Evolutionary conservation across 1,140 invertebrate genomes (phyloP).

Genomic region (Zaprionus tsacasi): DNA sequence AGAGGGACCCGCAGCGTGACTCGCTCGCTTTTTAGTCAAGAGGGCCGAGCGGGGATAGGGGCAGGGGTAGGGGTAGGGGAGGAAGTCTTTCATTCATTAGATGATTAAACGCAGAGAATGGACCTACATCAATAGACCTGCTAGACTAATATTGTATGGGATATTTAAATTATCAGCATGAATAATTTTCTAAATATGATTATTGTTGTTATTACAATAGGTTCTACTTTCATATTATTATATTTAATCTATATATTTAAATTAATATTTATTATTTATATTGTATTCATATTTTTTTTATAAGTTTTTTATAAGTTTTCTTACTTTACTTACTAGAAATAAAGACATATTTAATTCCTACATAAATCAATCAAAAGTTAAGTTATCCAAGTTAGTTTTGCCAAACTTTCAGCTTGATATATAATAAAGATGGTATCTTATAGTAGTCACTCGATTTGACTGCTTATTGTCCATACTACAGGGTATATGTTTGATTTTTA

Average conservation of each 20-base stretch:
- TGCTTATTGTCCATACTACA: neutral
- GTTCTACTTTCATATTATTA: no score
- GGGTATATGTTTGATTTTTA: neutral
- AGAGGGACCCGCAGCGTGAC: conserved; percentile 5
- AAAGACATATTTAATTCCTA: no score
- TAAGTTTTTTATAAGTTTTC: neutral
- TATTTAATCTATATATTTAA: no score
- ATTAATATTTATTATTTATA: no score
- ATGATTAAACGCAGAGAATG: neutral
- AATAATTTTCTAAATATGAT: neutral
- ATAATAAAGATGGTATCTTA: neutral
- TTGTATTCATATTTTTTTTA: neutral
- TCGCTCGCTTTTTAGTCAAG: neutral
- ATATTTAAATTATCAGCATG: neutral
- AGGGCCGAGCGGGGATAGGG: no score
- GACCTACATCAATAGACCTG: conserved; percentile 6
- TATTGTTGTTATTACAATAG: neutral
- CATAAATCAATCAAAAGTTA: neutral
- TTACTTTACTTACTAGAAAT: no score
- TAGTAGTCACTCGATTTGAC: neutral
- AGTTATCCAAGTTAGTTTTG: neutral
- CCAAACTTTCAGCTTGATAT: neutral
- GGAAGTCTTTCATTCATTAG: conserved; percentile 3
- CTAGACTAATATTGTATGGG: neutral
- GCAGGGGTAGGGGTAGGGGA: neutral